Evolutionary conservation across 2,888 invertebrate genomes (phyloP).

Genomic region (Acleris sparsana): DNA sequence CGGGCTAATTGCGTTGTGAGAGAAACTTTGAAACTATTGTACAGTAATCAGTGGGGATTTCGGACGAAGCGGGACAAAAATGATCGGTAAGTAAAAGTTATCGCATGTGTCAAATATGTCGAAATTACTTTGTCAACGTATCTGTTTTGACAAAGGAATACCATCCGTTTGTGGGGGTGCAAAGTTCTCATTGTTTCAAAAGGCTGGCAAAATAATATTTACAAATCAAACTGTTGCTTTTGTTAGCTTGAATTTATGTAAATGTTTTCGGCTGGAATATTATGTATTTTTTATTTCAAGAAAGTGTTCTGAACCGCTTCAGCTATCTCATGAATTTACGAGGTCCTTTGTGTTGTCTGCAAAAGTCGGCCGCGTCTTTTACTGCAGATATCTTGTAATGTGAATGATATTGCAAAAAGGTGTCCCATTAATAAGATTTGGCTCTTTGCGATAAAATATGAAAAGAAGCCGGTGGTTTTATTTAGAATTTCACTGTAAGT

Average conservation of each 20-base stretch:
- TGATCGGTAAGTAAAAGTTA: constrained; percentile 72
- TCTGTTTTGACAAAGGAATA: not conserved
- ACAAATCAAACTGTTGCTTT: constrained; percentile 3
- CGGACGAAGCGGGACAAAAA: constrained; percentile 61
- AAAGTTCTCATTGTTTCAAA: not conserved
- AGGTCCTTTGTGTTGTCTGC: not conserved
- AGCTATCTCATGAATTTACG: constrained; percentile 5
- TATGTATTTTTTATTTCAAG: not conserved
- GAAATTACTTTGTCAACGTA: not conserved
- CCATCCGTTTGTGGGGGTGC: not conserved
- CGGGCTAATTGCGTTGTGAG: constrained; percentile 35
- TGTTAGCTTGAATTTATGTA: not conserved
- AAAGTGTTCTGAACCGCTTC: not conserved
- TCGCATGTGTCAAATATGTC: constrained; percentile 24
- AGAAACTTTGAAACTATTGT: constrained; percentile 70
- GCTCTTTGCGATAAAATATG: too few relatives aligned
- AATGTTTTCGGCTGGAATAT: not conserved
- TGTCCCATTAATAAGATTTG: too few relatives aligned
- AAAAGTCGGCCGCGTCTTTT: not conserved
- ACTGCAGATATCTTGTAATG: constrained; percentile 1
- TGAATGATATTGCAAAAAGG: not conserved
- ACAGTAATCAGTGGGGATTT: constrained; percentile 57
- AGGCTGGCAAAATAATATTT: not conserved
- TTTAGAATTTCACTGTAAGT: too few relatives aligned
- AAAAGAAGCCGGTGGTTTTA: too few relatives aligned